Evolutionary conservation across 1,140 invertebrate species (phyloP).

Genomic region (Panagrolaimus sp.): DNA sequence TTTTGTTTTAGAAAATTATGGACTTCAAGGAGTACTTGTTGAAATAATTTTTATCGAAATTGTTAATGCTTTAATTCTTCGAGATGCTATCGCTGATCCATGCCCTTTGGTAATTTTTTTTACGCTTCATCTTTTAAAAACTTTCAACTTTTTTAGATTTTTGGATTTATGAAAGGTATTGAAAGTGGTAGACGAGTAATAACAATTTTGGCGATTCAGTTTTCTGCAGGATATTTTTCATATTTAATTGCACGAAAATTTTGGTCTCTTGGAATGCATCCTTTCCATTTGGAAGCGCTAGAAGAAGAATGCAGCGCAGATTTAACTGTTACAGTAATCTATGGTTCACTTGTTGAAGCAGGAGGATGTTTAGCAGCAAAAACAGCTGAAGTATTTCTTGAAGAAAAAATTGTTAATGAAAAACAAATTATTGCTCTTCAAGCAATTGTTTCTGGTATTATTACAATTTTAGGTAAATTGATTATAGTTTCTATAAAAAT

Average conservation of each 20-base stretch:
- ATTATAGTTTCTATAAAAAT: no score
- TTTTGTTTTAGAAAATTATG: slow-evolving; percentile 44
- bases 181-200: neutral
- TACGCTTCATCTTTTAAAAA: neutral
- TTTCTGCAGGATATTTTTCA: slow-evolving; percentile 35
- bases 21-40: slow-evolving; percentile 38
- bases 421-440: slow-evolving; percentile 17
- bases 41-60: slow-evolving; percentile 46
- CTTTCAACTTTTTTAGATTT: slow-evolving; percentile 20
- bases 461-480: slow-evolving; percentile 38
- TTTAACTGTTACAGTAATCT: slow-evolving; percentile 44
- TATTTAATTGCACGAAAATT: slow-evolving; percentile 30
- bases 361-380: slow-evolving; percentile 30
- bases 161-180: slow-evolving; percentile 18
- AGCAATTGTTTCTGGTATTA: slow-evolving; percentile 36
- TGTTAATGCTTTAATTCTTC: slow-evolving; percentile 33
- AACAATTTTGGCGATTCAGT: slow-evolving; percentile 28
- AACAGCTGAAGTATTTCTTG: slow-evolving; percentile 32
- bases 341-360: slow-evolving; percentile 50
- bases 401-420: slow-evolving; percentile 21
- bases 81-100: slow-evolving; percentile 42
- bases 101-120: slow-evolving; percentile 34
- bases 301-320: slow-evolving; percentile 32
- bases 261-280: slow-evolving; percentile 42
- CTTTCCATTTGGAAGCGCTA: slow-evolving; percentile 38